These are phyloP conservation scores for Popillia japonica DNA, from an alignment of 1,140 invertebrate genomes.

Conservation along the genomic window DNA sequence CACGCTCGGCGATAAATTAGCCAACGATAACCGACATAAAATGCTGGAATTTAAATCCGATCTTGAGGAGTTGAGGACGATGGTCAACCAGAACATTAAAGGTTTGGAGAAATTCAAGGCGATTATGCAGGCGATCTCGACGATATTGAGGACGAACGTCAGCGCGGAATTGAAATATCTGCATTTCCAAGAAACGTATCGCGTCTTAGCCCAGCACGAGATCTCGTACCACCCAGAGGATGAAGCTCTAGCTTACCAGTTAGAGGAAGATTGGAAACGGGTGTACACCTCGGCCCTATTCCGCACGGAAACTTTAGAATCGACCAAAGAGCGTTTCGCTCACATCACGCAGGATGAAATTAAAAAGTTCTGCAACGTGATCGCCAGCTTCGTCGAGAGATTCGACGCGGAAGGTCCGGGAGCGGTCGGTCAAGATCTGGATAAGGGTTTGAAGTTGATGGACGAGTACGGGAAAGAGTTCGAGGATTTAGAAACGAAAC, in stretches of 20 bases:
- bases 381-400: slow-evolving; percentile 74
- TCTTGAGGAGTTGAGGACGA: slow-evolving; percentile 66
- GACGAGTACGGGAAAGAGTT: slow-evolving; percentile 76
- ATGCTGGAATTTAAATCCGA: slow-evolving; percentile 71
- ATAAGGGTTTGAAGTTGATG: slow-evolving; percentile 74
- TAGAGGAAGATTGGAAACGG: slow-evolving; percentile 74
- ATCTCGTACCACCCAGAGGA: slow-evolving; percentile 63
- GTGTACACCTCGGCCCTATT: slow-evolving; percentile 73
- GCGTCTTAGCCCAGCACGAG: slow-evolving; percentile 54
- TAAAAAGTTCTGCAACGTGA: no score
- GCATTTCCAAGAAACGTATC: slow-evolving; percentile 69
- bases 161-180: slow-evolving; percentile 78
- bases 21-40: slow-evolving; percentile 65
- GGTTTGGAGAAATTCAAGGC: slow-evolving; percentile 83
- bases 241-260: slow-evolving; percentile 65
- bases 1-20: slow-evolving; percentile 69
- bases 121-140: slow-evolving; percentile 81
- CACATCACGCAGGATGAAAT: slow-evolving; percentile 76
- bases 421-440: slow-evolving; percentile 77
- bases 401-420: slow-evolving; percentile 81
- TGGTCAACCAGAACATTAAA: slow-evolving; percentile 75
- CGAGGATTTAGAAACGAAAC: slow-evolving; percentile 70
- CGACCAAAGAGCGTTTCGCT: slow-evolving; percentile 81
- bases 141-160: slow-evolving; percentile 76
- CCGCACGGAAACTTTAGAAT: slow-evolving; percentile 72